Base-by-base conservation (phyloP, 1,140 invertebrate species). In the Nasonia vitripennis region DNA sequence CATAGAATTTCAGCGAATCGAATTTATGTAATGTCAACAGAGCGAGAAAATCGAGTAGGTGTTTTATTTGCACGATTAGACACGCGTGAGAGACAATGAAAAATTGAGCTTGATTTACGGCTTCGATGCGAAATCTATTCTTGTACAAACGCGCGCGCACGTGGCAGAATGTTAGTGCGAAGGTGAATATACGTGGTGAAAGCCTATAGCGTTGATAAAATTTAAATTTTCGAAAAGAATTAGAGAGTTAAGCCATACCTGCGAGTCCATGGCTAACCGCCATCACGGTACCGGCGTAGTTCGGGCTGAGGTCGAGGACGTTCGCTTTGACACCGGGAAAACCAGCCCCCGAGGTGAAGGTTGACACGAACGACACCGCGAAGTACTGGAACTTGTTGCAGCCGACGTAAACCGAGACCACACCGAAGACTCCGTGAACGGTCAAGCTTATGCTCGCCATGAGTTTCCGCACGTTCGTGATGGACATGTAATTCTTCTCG, bases 261-360 rank as follows among this genome's bases (percentile, higher is more conserved):
- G 97, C 97, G 82, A 97, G 95, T 2, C 96, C 97, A 91, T 98
- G 98, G 0, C 97, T 96, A 67, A 98, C 94, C 1, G 97, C 97
- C 94, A 97, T 98, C 23, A 97, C 92, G 2, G 96, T 96, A 74
- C 97, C 97, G 14, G 97, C 96, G 92, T 96, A 97, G 92, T 97
- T 97, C 5, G 97, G 96, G 55, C 96, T 96, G 80, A 98, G 94
- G 92, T 98, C 97, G 73, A 98, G 92, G n/a, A 97, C 95, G 88
- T 97, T 98, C 1, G 96, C 95, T 91, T 96, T 96, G 94, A 96
- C 95, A 55, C 96, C 96, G 62, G 95, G 95, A 93, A 96, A 96
- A 90, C 95, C 96, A 17, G 95, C 95, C 6, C 96, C 96, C 95
- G 96, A 96, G 5, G 95, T 92, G 2, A 95, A 95, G 95, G 96